Base-by-base conservation (phyloP, 2,888 invertebrate species). In the Scrobipalpa atriplicella region DNA sequence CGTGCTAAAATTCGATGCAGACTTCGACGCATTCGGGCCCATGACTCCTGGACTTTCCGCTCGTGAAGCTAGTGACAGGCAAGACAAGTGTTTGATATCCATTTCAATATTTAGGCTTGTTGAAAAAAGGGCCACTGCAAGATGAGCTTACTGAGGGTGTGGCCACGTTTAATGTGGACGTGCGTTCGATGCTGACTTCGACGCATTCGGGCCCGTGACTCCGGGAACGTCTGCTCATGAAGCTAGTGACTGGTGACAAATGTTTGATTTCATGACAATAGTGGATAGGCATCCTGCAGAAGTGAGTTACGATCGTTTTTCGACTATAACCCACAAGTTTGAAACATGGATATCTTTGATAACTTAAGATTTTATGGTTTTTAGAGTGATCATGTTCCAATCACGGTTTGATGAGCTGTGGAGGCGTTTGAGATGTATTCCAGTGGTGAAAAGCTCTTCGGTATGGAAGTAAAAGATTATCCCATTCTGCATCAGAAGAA, bases 1-100 rank as follows among this genome's bases (percentile, higher is more conserved):
- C 68, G 95, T 97, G 2, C 83, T 93, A 29, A 89, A 94, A 67
- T 97, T 97, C 77, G 95, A 96, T 78, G 80, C 79, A 0, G 96
- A 97, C 75, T 97, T 95, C 78, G 95, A 96, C 16, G 77, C 89
- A n/a, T 95, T 94, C 78, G 98, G 98, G 0, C 98, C 98, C 0
- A 96, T 98, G 97, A 94, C 96, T 0, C 95, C 96, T 6, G 97
- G 97, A 0, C 93, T 98, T 38, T 89, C 95, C 0, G 97, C 98
- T 0, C 94, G 96, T 73, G 98, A 98, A 86, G 98, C 98, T 19
- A 97, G 97, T 74, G 97, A 97, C 83, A 94, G 96, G 91, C 95
- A 43, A 29, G 29, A 3, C 29, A 29, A 29, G 29, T 29, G 29
- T 29, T 29, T 29, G 5, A 29, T 29, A 3, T 29, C 29, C 29